Evolutionary conservation across 2,888 invertebrate genomes (phyloP), one percentile per base, ranked within the genome.

Genomic region (Teleiodes luculella): DNA sequence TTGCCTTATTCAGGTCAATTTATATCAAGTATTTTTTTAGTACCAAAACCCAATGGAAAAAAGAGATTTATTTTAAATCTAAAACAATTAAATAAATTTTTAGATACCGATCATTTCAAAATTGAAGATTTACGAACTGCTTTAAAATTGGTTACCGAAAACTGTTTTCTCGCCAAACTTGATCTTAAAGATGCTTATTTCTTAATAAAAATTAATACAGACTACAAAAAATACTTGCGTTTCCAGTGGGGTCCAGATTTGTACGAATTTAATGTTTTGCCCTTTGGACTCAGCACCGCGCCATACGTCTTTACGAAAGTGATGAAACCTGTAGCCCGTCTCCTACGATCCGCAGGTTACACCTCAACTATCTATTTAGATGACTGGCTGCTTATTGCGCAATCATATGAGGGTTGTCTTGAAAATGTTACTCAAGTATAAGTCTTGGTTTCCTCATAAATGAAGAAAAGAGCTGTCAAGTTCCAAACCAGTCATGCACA

Each of bases 91-190:
- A 57, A 55, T 41, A 46, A 49, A 50, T 50, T 55, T 33, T 56
- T 61, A 7, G 33, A 56, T 10, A 61, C 57, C 0, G 5, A 47
- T 11, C 61, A 61, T 39, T 61, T 59, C 41, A 61, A 57, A 52
- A n/a, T 59, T 5, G 58, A 61, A 35, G 57, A 60, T 33, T n/a
- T 60, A 2, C 24, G 58, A 11, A 60, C 58, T 11, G 49, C 45
- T 10, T 11, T 55, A 8, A 59, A 59, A 49, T 14, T 57, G 2
- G 20, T 59, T 28, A 41, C 49, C 1, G 37, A 54, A 52, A 24
- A 57, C 39, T 51, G 18, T 39, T 57, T 13, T 16, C 7, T 56
- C 20, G 13, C 46, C 36, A 57, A 47, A 2, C 0, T 60, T 13
- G 60, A 60, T 35, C 16, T 60, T 8, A 52, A 57, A 33, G 52